Evolutionary conservation across 2,113 vertebrate species (phyloP).

Genomic region (Zapornia atra): DNA sequence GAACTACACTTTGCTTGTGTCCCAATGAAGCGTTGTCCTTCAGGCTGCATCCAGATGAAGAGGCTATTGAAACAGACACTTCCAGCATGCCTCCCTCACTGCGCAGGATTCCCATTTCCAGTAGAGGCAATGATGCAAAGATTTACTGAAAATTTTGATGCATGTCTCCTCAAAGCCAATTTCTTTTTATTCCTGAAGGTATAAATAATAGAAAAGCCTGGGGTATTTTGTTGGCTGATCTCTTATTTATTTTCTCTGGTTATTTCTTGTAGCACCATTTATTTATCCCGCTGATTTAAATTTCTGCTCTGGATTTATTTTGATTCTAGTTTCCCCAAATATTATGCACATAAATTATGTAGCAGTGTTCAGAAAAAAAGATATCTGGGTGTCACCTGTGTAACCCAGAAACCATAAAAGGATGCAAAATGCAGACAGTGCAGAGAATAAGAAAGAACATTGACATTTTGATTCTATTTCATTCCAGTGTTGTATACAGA

Average conservation of each 20-base stretch:
- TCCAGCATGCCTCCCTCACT: accelerated
- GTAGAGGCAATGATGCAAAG: background rate
- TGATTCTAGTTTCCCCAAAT: slow-evolving; percentile 13
- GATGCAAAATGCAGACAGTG: background rate
- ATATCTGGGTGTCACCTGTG: background rate
- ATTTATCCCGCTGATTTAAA: slow-evolving; percentile 31
- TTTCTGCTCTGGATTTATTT: slow-evolving; percentile 39
- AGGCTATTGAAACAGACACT: background rate
- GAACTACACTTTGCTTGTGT: background rate
- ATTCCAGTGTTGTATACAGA: background rate
- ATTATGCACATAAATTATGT: slow-evolving; percentile 46
- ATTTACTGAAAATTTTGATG: background rate
- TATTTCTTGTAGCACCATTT: background rate
- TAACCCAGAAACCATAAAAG: background rate
- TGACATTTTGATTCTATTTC: slow-evolving; percentile 23
- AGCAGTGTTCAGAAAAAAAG: background rate
- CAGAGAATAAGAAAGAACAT: background rate
- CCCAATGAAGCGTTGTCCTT: background rate
- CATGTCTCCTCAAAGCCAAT: background rate
- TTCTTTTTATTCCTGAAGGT: slow-evolving; percentile 16
- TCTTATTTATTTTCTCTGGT: slow-evolving; percentile 2
- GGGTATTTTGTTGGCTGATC: background rate
- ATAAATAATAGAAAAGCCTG: slow-evolving; percentile 28
- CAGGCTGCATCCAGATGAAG: background rate
- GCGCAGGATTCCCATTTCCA: background rate